Conservation (phyloP, 2,888 invertebrate genomes). For the Napeogenes inachia region DNA sequence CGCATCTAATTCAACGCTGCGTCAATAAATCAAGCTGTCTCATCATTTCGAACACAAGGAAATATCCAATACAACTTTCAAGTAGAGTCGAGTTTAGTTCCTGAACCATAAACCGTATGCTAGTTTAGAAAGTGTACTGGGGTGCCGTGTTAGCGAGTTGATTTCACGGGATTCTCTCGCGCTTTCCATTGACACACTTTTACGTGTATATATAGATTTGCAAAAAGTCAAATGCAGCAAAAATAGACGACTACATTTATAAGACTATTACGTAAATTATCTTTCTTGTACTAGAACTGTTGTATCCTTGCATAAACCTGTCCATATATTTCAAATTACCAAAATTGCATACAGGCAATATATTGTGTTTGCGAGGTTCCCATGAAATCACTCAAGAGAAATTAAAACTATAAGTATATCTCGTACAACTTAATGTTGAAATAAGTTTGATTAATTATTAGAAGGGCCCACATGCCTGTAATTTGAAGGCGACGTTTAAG, state of each 20-base stretch:
- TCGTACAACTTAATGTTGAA: constrained; percentile 69
- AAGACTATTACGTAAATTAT: too few species aligned
- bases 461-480: constrained; percentile 62
- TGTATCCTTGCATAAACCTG: too few species aligned
- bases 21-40: constrained; percentile 9
- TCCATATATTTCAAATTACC: too few species aligned
- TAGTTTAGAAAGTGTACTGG: constrained; percentile 74
- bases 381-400: too few species aligned
- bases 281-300: too few species aligned
- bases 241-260: not conserved
- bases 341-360: too few species aligned
- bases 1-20: constrained; percentile 13
- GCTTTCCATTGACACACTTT: constrained; percentile 76
- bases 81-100: constrained; percentile 57
- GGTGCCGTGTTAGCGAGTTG: constrained; percentile 63
- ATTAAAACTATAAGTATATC: constrained; percentile 21
- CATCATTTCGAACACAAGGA: constrained; percentile 45
- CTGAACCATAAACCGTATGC: constrained; percentile 67
- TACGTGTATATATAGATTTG: constrained; percentile 33
- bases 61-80: constrained; percentile 66
- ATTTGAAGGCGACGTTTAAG: constrained; percentile 69
- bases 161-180: constrained; percentile 76
- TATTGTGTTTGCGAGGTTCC: too few species aligned
- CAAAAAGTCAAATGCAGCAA: constrained; percentile 4
- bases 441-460: constrained; percentile 58